These are phyloP conservation scores for Peromyscus aztecus DNA, from an alignment of 2,797 vertebrate species.

Conservation along the genomic window DNA sequence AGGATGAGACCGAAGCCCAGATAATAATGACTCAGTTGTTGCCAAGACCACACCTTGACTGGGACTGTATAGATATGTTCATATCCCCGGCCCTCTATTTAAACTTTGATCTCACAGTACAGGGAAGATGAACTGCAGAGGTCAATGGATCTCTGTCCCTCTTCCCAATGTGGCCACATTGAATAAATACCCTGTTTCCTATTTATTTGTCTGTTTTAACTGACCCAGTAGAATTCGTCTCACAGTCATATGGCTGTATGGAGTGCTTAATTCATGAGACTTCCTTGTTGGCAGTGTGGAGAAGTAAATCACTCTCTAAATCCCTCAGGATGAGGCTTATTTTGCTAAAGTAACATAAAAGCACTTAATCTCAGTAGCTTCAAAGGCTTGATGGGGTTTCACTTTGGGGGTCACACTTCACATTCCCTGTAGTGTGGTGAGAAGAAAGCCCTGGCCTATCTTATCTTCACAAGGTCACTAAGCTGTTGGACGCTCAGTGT, in stretches of 20 bases:
- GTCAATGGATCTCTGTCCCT: neutral
- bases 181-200: neutral
- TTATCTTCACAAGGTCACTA: neutral
- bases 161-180: neutral
- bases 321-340: neutral
- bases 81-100: neutral
- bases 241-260: neutral
- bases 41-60: neutral
- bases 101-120: neutral
- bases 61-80: no score
- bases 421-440: neutral
- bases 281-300: neutral
- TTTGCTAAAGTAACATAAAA: conserved; percentile 34
- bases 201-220: neutral
- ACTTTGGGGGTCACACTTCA: neutral
- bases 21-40: neutral
- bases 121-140: neutral
- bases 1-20: neutral
- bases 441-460: neutral
- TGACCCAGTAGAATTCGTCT: neutral
- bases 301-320: neutral
- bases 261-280: neutral
- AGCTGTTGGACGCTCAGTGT: neutral
- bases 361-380: neutral
- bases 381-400: neutral